Evolutionary conservation across 2,888 invertebrate species (phyloP), one percentile per base, ranked within the genome.

Genomic region (Tryphoninae sp.): DNA sequence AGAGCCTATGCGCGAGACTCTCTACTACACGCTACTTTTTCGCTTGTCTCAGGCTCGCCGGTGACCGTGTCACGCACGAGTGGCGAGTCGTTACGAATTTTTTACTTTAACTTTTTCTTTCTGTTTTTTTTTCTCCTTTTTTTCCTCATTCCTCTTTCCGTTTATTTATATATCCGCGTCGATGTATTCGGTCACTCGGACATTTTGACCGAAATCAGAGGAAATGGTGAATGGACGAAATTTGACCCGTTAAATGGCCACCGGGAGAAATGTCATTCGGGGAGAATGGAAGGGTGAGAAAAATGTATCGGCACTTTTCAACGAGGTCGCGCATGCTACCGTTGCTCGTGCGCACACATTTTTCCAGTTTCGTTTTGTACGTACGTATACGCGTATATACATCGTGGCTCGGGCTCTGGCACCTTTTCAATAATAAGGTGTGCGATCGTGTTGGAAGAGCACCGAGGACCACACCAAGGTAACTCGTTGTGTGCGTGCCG

Each of bases 391-490:
- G 45, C 49, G 22, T 49, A 13, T 55, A 45, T 23, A 42, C 58
- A 22, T 19, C 59, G 67, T 67, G 58, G 59, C 26, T 9, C 4
- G 2, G 3, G 65, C 19, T 68, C 53, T 80, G 82, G 78, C 84
- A 83, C 82, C 76, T 84, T 79, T 83, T 80, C 74, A 77, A 82
- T 33, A 77, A 82, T 62, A 67, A 79, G 79, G 77, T 67, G 65
- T 51, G 67, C 74, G 75, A 16, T 45, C 72, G 62, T 40, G 71
- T 40, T 33, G 51, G 51, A 76, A 55, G 68, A 79, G 33, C 59
- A 53, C 26, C 64, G 40, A 19, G 58, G 53, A 78, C 40, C 45
- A 73, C 67, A 65, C 67, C 13, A 22, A 53, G 45, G 33, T 33
- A 64, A 51, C 51, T 58, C 45, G 59, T 13, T 33, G 49, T 49